Conservation (phyloP, 2,797 vertebrate genomes). For the Gymnoscopelus braueri region DNA sequence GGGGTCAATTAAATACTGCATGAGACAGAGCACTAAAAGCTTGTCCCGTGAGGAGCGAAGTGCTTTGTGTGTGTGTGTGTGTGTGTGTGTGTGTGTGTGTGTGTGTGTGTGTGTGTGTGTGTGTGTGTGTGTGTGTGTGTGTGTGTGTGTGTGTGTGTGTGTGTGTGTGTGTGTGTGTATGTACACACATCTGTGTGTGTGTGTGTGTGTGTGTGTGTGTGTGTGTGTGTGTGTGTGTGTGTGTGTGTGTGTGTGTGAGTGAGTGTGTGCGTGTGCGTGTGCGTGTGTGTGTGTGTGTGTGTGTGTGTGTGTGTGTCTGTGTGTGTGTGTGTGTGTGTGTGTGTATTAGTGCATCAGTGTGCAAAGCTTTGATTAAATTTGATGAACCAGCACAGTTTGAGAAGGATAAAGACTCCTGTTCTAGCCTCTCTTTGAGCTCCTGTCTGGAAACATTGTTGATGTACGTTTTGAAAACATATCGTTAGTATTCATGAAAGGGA, state of each 20-base stretch:
- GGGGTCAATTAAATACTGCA: slow-evolving; percentile 89
- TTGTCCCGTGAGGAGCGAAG: slow-evolving; percentile 79
- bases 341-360: slow-evolving; percentile 68
- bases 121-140: too few species aligned
- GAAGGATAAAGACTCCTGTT: slow-evolving; percentile 56
- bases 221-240: slow-evolving; percentile 21
- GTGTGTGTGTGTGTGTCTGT: slow-evolving; percentile 16
- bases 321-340: slow-evolving; percentile 38
- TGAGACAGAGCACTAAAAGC: slow-evolving; percentile 89
- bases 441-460: slow-evolving; percentile 19
- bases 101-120: slow-evolving; percentile 24
- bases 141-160: too few species aligned
- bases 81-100: slow-evolving; percentile 34
- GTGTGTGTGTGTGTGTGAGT: slow-evolving; percentile 42
- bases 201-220: slow-evolving; percentile 27
- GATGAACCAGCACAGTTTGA: slow-evolving; percentile 79
- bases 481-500: background rate
- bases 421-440: slow-evolving; percentile 42
- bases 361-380: slow-evolving; percentile 83
- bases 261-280: slow-evolving; percentile 47
- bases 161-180: slow-evolving; percentile 29
- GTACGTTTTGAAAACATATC: background rate
- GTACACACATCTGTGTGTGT: slow-evolving; percentile 14
- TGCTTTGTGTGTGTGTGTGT: slow-evolving; percentile 73
- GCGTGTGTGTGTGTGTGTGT: slow-evolving; percentile 25